A percentile compares a stretch with the other conserved stretches of the same genome.
Conservation (phyloP, 2,797 vertebrate species). For the Peromyscus attwateri region DNA sequence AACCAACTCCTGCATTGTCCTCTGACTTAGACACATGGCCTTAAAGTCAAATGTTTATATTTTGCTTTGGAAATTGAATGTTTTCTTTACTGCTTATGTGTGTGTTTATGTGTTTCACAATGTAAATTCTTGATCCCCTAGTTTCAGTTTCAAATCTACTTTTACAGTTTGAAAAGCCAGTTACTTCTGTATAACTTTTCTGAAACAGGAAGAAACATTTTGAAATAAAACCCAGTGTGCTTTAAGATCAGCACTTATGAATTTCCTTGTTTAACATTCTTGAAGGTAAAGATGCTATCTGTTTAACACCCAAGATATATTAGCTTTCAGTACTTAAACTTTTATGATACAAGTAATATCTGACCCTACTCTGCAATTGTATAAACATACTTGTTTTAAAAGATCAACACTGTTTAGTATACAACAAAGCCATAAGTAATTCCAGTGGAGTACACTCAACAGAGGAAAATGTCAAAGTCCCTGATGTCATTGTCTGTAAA, state of each 20-base stretch:
- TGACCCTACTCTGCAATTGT: not conserved
- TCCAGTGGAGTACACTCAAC: not conserved
- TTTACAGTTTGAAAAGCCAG: conserved; percentile 48
- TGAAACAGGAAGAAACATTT: conserved; percentile 70
- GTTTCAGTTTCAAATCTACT: conserved; percentile 62
- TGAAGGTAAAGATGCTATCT: not conserved
- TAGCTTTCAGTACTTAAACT: conserved; percentile 48
- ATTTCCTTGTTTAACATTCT: conserved; percentile 42
- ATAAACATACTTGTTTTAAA: conserved; percentile 5
- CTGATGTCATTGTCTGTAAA: conserved; percentile 31
- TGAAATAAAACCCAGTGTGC: conserved; percentile 64
- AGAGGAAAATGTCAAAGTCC: conserved; percentile 30
- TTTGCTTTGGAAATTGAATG: conserved; percentile 29
- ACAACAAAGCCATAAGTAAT: conserved; percentile 45
- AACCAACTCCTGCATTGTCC: not conserved
- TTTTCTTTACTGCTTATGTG: not conserved
- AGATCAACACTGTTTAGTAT: conserved; percentile 39
- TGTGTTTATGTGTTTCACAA: conserved; percentile 28
- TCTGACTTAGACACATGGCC: not conserved
- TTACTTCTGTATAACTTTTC: conserved; percentile 62
- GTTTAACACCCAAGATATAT: conserved; percentile 21
- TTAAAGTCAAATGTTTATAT: not conserved
- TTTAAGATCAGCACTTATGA: conserved; percentile 22
- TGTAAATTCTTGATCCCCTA: conserved; percentile 22
- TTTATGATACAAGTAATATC: not conserved